Base-by-base conservation (phyloP, 2,888 invertebrate species). In the Formica aserva region DNA sequence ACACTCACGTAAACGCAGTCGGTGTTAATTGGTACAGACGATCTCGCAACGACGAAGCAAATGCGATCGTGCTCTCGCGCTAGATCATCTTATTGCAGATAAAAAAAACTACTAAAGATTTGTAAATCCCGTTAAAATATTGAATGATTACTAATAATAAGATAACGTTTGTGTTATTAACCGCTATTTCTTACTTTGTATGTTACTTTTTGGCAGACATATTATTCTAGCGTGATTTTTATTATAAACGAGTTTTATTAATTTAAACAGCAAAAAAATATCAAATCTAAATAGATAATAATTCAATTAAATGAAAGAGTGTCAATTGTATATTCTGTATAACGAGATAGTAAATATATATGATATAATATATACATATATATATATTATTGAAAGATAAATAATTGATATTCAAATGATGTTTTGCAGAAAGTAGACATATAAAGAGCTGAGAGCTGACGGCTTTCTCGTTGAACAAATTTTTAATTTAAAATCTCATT, bases 1-100 rank as follows among this genome's bases (percentile, higher is more conserved):
- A 60, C 45, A 65, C 71, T 77, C 82, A 41, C 78, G 85, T 85
- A 83, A 82, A 80, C 66, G 78, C 85, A 86, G 75, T 72, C 86
- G 71, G 85, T 80, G 90, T 84, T 90, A 89, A 89, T 89, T 89
- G 88, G 88, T 89, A 89, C 90, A 84, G 88, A 89, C 90, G 89
- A 89, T 88, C 65, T 55, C 41, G 38, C 72, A 55, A 29, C 41
- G 38, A 66, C 38, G 38, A 29, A 29, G 52, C 38, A 38, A 22
- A 26, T 38, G 38, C 38, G 48, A 29, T 48, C 48, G 67, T 11
- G 35, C 11, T 32, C 22, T 45, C 45, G 8, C 48, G 9, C 45
- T 32, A 5, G 18, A 41, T 69, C 45, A 41, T 67, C 48, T n/a
- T 9, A 22, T 35, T 9, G 29, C 41, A n/a, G 5, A 6, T 41